Percentiles rank a stretch among this genome's conserved stretches.
Evolutionary conservation across 2,113 vertebrate genomes (phyloP).

Genomic region (Lophochroa leadbeateri): DNA sequence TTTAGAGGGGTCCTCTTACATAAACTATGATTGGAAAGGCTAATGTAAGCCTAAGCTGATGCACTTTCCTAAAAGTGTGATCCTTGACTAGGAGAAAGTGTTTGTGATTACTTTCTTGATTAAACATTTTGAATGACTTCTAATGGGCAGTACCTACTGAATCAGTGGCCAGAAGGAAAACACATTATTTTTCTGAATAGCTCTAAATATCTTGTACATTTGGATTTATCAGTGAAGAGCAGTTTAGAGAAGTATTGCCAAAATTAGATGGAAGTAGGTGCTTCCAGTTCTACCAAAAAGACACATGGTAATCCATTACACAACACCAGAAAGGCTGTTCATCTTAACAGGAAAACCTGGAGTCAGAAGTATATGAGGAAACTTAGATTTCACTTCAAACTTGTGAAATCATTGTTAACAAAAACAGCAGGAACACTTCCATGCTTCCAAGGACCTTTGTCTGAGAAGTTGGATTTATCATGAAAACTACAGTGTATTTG

Average conservation of each 20-base stretch:
- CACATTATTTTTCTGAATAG: background rate
- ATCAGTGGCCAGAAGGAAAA: background rate
- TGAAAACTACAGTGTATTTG: background rate
- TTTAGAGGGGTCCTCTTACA: background rate
- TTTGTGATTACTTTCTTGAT: background rate
- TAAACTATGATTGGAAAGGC: background rate
- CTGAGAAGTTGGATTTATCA: background rate
- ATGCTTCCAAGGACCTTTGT: background rate
- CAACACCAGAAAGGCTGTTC: background rate
- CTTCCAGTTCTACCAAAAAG: background rate
- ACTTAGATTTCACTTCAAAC: background rate
- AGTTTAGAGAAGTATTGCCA: background rate
- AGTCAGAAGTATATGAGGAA: background rate
- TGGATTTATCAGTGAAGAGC: background rate
- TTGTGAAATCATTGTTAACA: background rate
- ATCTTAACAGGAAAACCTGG: background rate
- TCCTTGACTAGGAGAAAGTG: background rate
- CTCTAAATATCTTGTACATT: background rate
- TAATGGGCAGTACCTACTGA: background rate
- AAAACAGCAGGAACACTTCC: background rate
- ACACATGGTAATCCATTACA: background rate
- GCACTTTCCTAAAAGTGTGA: background rate
- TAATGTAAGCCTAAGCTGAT: background rate
- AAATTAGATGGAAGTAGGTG: background rate
- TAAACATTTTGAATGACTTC: background rate